Conservation (phyloP, 2,113 vertebrate species). For the Paradisaea rubra region DNA sequence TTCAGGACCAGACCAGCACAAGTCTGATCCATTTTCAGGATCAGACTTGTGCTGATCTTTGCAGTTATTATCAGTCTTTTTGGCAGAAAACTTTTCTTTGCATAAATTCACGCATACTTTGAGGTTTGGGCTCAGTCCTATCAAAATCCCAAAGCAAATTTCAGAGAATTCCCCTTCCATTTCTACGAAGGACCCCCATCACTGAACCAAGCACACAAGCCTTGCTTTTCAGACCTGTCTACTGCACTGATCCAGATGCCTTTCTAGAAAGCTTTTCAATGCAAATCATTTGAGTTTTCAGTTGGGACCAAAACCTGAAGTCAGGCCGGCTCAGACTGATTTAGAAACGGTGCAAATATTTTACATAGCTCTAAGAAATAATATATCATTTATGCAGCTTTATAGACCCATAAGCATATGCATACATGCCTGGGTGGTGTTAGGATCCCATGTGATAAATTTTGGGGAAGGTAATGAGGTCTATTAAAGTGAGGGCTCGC, state of each 20-base stretch:
- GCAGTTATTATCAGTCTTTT: not conserved
- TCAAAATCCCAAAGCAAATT: not conserved
- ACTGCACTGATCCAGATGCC: not conserved
- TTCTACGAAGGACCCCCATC: not conserved
- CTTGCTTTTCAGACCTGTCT: not conserved
- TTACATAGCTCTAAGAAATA: conserved; percentile 10
- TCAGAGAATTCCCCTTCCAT: not conserved
- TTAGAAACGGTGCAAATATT: conserved; percentile 35
- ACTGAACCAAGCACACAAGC: not conserved
- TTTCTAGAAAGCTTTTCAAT: not conserved
- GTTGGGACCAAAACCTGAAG: not conserved
- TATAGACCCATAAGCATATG: not conserved
- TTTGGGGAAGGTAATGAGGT: not conserved
- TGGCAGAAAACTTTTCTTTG: not conserved
- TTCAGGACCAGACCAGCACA: not conserved
- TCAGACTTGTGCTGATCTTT: not conserved
- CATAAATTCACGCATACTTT: not conserved
- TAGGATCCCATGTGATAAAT: conserved; percentile 1
- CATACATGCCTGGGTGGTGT: not conserved
- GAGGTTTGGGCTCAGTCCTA: not conserved
- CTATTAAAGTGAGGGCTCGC: not conserved
- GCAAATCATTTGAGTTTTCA: not conserved
- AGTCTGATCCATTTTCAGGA: too few relatives aligned
- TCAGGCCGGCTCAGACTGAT: not conserved
- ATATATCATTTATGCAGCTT: not conserved